phyloP scores from a whole-genome alignment of 2,888 invertebrate species.

The Hydrotaea cyrtoneurina region DNA sequence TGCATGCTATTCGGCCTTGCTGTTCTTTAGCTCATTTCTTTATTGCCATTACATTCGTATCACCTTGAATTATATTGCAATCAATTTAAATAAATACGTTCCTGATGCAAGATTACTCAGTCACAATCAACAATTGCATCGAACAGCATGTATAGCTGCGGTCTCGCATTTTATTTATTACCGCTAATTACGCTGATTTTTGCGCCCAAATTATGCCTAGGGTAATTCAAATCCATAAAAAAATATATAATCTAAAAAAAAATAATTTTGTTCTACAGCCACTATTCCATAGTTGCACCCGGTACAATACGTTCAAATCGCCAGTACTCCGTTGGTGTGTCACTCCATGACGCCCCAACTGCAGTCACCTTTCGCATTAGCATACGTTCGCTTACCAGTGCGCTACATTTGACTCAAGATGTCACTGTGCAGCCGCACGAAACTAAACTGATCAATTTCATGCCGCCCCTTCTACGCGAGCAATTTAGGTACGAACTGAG shows the following conservation, averaged over 20 bases:
- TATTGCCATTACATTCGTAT: too few species aligned
- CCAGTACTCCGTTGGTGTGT: constrained; percentile 38
- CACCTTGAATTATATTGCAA: neutral
- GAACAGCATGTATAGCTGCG: neutral
- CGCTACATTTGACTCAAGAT: neutral
- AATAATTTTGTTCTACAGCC: constrained; percentile 12
- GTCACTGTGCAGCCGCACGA: constrained; percentile 17
- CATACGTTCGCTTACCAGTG: constrained; percentile 5
- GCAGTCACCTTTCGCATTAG: constrained; percentile 26
- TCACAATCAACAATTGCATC: neutral
- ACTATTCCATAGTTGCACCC: constrained; percentile 53
- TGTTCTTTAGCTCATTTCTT: too few species aligned
- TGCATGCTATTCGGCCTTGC: too few species aligned
- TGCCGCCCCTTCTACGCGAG: constrained; percentile 54
- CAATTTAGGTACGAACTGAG: constrained; percentile 74
- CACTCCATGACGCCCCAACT: constrained; percentile 10
- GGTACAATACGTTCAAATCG: constrained; percentile 53
- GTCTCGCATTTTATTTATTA: too few species aligned
- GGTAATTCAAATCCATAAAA: neutral
- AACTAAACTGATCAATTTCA: constrained; percentile 42
- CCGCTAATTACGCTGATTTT: too few species aligned
- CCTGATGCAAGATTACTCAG: neutral
- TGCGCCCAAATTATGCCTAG: too few species aligned
- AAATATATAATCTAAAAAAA: neutral
- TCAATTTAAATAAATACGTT: neutral